A percentile compares a stretch with the other conserved stretches of the same genome.
These are phyloP conservation scores for Eufriesea mexicana DNA, from an alignment of 1,140 invertebrate genomes.

Conservation along the genomic window DNA sequence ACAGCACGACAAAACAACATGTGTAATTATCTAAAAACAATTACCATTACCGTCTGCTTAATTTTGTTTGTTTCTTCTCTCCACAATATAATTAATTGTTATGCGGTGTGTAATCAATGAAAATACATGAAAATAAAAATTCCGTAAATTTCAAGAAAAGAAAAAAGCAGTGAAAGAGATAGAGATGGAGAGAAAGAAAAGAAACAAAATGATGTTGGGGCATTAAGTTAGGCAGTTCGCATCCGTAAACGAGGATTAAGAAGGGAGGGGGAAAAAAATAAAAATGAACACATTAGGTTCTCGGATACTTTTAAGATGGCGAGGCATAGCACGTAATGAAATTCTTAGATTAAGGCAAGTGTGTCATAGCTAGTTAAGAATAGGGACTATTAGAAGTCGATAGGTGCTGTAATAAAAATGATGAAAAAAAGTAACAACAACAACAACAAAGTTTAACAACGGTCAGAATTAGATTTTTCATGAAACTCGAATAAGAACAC, in stretches of 20 bases:
- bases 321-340: slow-evolving; percentile 68
- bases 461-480: slow-evolving; percentile 79
- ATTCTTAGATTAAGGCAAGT: slow-evolving; percentile 73
- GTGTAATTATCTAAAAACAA: slow-evolving; percentile 47
- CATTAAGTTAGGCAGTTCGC: slow-evolving; percentile 27
- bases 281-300: slow-evolving; percentile 55
- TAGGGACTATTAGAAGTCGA: slow-evolving; percentile 75
- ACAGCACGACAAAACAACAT: slow-evolving; percentile 43
- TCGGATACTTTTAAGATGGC: slow-evolving; percentile 67
- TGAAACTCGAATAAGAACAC: slow-evolving; percentile 73
- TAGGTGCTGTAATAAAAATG: slow-evolving; percentile 76
- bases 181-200: slow-evolving; percentile 41
- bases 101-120: slow-evolving; percentile 51
- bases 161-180: slow-evolving; percentile 32
- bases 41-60: slow-evolving; percentile 56
- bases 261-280: slow-evolving; percentile 28
- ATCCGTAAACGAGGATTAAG: slow-evolving; percentile 1
- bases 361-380: slow-evolving; percentile 75
- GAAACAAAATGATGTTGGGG: slow-evolving; percentile 34
- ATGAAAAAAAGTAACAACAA: slow-evolving; percentile 47
- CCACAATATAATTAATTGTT: slow-evolving; percentile 47
- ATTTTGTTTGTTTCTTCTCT: slow-evolving; percentile 60
- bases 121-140: slow-evolving; percentile 9
- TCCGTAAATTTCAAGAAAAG: slow-evolving; percentile 19
- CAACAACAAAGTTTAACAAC: slow-evolving; percentile 68